phyloP scores from a whole-genome alignment of 1,140 invertebrate species.

The Paracyclopina nana region DNA sequence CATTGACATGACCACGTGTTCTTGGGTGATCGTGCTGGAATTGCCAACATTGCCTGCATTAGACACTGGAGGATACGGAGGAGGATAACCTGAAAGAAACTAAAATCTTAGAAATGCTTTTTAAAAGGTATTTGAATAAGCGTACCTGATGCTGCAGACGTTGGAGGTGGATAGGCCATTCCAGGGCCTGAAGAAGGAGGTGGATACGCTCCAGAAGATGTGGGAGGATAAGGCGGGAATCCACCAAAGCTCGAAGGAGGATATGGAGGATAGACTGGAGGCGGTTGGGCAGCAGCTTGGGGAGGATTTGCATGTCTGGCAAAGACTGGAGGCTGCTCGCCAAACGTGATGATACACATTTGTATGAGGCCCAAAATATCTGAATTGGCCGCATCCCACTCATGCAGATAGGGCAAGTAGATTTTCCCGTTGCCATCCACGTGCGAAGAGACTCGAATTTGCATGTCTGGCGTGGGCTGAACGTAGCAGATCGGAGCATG shows the following conservation, averaged over 20 bases:
- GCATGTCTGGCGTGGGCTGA: constrained; percentile 48
- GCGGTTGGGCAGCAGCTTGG: too few species aligned
- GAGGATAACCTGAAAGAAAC: too few species aligned
- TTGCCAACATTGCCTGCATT: constrained; percentile 21
- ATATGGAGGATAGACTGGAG: too few species aligned
- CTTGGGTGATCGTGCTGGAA: constrained; percentile 67
- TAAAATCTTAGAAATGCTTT: too few species aligned
- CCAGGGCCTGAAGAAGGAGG: constrained; percentile 1
- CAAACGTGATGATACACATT: constrained; percentile 78
- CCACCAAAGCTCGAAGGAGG: too few species aligned
- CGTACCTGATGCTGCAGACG: too few species aligned
- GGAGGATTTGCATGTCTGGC: constrained; percentile 23
- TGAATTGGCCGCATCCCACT: constrained; percentile 75
- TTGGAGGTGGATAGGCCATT: constrained; percentile 16
- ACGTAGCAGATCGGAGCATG: constrained; percentile 96
- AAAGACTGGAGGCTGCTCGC: constrained; percentile 85
- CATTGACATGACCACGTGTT: constrained; percentile 80
- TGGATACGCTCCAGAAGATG: not conserved
- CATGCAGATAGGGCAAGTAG: constrained; percentile 86
- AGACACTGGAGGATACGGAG: too few species aligned
- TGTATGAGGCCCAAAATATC: constrained; percentile 68
- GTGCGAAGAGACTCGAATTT: constrained; percentile 68
- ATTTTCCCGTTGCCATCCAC: constrained; percentile 91
- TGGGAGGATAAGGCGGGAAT: too few species aligned
- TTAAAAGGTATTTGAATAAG: too few species aligned